Evolutionary conservation across 2,113 vertebrate genomes (phyloP), one percentile per base, ranked within the genome.

Genomic region (Acanthisitta chloris): DNA sequence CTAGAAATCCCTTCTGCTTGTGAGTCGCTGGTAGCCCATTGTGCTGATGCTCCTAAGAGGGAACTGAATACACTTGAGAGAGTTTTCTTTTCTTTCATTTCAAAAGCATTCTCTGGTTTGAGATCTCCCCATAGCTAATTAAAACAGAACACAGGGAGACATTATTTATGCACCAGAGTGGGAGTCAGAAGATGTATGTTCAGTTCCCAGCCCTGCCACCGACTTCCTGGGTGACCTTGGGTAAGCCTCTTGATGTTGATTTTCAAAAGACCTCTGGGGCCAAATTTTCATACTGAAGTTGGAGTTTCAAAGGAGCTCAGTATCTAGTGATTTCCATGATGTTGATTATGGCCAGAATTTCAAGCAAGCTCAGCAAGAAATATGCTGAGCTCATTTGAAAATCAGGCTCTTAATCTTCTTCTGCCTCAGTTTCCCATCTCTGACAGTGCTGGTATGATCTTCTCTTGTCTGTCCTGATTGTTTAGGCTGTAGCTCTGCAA

Each of bases 181-280:
- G 93, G 93, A 96, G 91, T 95, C 91, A 91, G 80, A 73, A 95
- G 91, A 84, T 96, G 67, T 28, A 26, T 81, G 77, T 74, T 92
- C 51, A 62, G 93, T 96, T 97, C 93, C 91, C 95, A 96, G 89
- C 93, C 87, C 81, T 90, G 91, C 87, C 67, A 76, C 93, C 4
- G 6, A 93, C 95, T 97, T 97, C 95, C 95, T 90, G 95, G 93
- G 93, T 96, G 91, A 96, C 96, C 93, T 94, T 96, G 93, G 93
- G 95, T 95, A 65, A 97, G 81, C 91, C 70, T 97, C 95, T 96
- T 96, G 95, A 97, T 97, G 93, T 94, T 86, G 76, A 57, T 87
- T 96, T 97, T 94, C 93, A 93, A 92, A 96, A 96, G 95, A 96
- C 81, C 90, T 96, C 88, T 94, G 59, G 95, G 95, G 92, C 93